phyloP scores from a whole-genome alignment of 2,113 vertebrate genomes.

The Vulpes lagopus region DNA sequence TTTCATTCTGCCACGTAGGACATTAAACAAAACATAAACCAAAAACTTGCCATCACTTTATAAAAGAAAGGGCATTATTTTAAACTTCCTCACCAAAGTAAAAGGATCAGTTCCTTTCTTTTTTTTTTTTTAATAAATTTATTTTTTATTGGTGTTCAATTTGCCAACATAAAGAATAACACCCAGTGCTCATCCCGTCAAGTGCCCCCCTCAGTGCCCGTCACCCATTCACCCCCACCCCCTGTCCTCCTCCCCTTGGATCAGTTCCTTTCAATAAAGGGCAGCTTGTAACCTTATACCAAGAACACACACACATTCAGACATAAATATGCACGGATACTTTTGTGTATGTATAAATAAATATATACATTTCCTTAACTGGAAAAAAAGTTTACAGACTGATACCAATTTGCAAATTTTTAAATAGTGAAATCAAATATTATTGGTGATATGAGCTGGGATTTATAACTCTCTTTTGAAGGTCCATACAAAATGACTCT shows the following conservation, averaged over 20 bases:
- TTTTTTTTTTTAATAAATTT: too few relatives aligned
- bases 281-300: neutral
- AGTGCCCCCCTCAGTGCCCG: too few relatives aligned
- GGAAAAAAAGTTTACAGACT: neutral
- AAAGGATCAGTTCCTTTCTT: neutral
- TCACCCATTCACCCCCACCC: too few relatives aligned
- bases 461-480: neutral
- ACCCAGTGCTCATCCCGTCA: too few relatives aligned
- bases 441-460: neutral
- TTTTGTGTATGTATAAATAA: neutral
- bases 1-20: slow-evolving; percentile 18
- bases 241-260: too few relatives aligned
- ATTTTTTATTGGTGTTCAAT: too few relatives aligned
- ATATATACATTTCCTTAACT: neutral
- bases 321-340: neutral
- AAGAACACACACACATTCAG: neutral
- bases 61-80: neutral
- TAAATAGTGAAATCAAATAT: neutral
- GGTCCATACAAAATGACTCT: neutral
- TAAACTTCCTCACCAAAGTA: neutral
- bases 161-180: too few relatives aligned
- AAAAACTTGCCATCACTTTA: neutral
- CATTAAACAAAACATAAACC: slow-evolving; percentile 4
- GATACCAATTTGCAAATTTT: neutral
- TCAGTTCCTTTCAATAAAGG: neutral